Conservation (phyloP, 2,113 vertebrate species). For the Corythoichthys intestinalis region DNA sequence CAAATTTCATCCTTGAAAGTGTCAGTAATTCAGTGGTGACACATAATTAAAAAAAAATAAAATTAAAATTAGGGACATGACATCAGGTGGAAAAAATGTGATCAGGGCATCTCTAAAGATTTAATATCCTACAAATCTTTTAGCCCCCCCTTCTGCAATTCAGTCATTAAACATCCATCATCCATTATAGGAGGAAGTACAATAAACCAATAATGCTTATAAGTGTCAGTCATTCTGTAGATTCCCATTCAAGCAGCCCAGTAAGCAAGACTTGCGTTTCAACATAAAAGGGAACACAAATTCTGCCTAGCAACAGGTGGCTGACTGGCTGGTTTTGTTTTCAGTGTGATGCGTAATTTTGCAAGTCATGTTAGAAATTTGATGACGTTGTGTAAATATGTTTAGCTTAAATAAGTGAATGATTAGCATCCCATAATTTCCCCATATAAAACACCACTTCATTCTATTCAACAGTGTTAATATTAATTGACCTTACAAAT, state of each 20-base stretch:
- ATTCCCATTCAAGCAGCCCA: background rate
- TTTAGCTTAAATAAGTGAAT: background rate
- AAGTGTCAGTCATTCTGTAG: background rate
- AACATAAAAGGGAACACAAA: background rate
- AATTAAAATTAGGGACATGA: no score
- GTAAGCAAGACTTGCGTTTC: no score
- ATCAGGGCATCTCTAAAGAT: no score
- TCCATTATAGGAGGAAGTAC: background rate
- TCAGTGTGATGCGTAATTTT: background rate
- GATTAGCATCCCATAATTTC: no score
- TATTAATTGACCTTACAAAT: background rate
- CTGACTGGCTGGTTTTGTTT: background rate
- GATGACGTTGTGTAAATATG: background rate
- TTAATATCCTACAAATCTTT: no score
- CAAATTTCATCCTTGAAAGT: background rate
- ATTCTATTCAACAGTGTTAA: background rate
- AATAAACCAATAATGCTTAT: background rate
- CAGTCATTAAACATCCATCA: no score
- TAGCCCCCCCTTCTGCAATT: no score
- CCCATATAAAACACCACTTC: no score
- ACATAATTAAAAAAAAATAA: background rate
- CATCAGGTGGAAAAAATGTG: no score
- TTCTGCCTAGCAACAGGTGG: slow-evolving; percentile 1
- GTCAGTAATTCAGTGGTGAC: background rate
- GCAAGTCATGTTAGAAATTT: background rate